Percentiles rank a stretch among this genome's conserved stretches.
Conservation (phyloP, 2,888 invertebrate species). For the Drosophila ustulata region DNA sequence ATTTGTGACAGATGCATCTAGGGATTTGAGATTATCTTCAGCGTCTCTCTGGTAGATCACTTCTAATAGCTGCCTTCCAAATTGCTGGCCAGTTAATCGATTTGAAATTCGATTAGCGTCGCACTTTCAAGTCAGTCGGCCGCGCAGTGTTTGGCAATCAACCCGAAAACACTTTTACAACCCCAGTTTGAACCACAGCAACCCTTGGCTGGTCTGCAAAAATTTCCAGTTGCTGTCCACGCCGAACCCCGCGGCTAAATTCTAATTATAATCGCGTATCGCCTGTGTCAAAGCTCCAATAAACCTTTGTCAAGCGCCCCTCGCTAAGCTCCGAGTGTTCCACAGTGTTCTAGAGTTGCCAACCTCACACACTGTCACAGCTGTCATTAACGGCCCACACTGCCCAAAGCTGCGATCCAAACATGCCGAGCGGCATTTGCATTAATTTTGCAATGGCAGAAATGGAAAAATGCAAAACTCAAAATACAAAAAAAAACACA, state of each 20-base stretch:
- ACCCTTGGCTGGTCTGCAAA: slow-evolving; percentile 51
- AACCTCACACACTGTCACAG: slow-evolving; percentile 3
- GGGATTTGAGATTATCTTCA: neutral
- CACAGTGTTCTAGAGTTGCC: slow-evolving; percentile 13
- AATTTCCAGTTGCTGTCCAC: slow-evolving; percentile 32
- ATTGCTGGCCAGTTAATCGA: slow-evolving; percentile 65
- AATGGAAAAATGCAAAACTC: slow-evolving; percentile 22
- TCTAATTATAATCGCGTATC: slow-evolving; percentile 80
- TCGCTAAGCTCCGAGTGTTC: slow-evolving; percentile 36
- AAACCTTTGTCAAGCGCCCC: slow-evolving; percentile 71
- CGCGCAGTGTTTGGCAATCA: slow-evolving; percentile 47
- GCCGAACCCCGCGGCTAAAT: slow-evolving; percentile 66
- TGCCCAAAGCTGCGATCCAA: slow-evolving; percentile 15
- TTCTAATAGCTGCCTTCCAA: slow-evolving; percentile 17
- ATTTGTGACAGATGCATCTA: neutral
- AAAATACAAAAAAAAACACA: slow-evolving; percentile 10
- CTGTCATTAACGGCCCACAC: slow-evolving; percentile 71
- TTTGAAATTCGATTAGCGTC: slow-evolving; percentile 72
- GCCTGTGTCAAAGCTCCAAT: slow-evolving; percentile 74
- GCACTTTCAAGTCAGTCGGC: slow-evolving; percentile 53
- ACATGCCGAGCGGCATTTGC: slow-evolving; percentile 61
- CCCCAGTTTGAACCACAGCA: slow-evolving; percentile 52
- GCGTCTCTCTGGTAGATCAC: neutral
- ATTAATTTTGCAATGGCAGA: slow-evolving; percentile 71
- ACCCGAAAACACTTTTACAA: slow-evolving; percentile 59